Base-by-base conservation (phyloP, 2,113 vertebrate species). In the Channa maculata region DNA sequence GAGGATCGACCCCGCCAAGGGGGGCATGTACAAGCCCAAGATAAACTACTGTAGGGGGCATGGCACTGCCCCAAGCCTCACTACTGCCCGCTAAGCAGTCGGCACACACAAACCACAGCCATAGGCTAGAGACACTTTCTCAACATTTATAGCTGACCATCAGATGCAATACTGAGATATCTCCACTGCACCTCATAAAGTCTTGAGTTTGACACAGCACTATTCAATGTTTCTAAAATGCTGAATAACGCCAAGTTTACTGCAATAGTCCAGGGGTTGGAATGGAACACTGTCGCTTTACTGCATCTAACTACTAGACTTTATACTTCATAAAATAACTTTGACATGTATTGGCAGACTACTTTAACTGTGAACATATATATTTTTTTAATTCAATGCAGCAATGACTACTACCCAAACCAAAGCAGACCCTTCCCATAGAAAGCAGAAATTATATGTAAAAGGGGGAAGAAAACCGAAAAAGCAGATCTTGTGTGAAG, bases 1-100 rank as follows among this genome's bases (percentile, higher is more conserved):
- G 10, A 89, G 89, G 92, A 93, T 93, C 85, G 87, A 92, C 92
- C 93, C 86, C 84, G 44, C 88, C 90, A 84, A 90, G 87, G 81
- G 88, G 91, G 89, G 91, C 90, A 93, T 90, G 91, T 92, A 92
- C 86, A 75, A 92, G 92, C 91, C 90, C 87, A 93, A 93, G 93
- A 94, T 93, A 94, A 94, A 94, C 92, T 94, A 94, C 93, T 94
- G 89, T 79, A 91, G 92, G 92, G 92, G 92, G 93, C 92, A 92
- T 92, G 90, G 92, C 92, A 89, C 88, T 92, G 91, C 89, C 89
- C 91, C 89, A 93, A 93, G 87, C 90, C 90, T 88, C 91, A 84
- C 88, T 80, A 88, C 88, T 91, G 90, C 91, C 89, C 89, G 75
- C 86, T 91, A 92, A 93, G 90, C 89, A 92, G 75, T 91, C 80